Evolutionary conservation across 2,113 vertebrate genomes (phyloP), one percentile per base, ranked within the genome.

Genomic region (Verasper variegatus): DNA sequence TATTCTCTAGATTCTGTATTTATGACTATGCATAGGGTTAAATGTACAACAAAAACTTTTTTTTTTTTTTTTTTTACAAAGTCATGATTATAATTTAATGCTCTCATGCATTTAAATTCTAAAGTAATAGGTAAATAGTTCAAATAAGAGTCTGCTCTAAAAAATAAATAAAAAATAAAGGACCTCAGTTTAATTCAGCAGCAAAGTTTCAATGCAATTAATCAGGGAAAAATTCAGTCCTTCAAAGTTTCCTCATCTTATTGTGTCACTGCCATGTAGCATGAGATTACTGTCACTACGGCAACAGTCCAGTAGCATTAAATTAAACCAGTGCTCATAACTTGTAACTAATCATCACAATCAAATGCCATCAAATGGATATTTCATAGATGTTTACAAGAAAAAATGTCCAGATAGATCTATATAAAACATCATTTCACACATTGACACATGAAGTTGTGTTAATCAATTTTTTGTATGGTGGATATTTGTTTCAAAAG

Each of bases 21-120:
- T 65, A 86, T 88, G 69, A 94, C 93, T 93, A 94, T 94, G 94
- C 94, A 94, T 91, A 91, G 81, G 81, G 64, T 71, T 85, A 78
- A 84, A 85, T 88, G 87, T 90, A 83, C 76, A 78, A 54, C 51
- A 54, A 54, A 51, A 68, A 74, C 42, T 23, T 76, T 75, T 74
- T 71, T 87, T 51, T 45, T 84, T 58, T 17, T 21, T 55, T 84
- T 80, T 74, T 47, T 60, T 68, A 23, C 37, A 11, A 78, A 77
- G 70, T 65, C 68, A 74, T 20, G 0, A 31, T 67, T 82, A 83
- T 49, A 40, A 40, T 78, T 83, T 66, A 31, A 63, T 54, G 27
- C 65, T 61, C n/a, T 58, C 58, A 65, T 83, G 71, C 70, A 61
- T 12, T n/a, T 27, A 1, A 76, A 80, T 66, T 63, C 59, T 68